Base-by-base conservation (phyloP, 2,888 invertebrate species). In the Sipunculus nudus region DNA sequence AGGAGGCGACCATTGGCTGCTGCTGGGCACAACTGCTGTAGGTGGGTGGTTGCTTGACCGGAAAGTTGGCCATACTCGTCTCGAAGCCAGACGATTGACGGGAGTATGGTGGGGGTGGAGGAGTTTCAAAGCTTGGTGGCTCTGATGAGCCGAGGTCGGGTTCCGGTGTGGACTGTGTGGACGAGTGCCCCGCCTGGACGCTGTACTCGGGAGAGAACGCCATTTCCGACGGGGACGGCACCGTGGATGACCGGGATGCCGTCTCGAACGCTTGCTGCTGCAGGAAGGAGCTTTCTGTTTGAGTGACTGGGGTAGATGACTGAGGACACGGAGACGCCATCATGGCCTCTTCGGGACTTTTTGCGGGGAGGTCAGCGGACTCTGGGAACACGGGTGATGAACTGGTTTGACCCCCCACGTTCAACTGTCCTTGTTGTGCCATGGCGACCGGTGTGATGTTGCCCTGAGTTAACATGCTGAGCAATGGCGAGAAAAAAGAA, bases 11-110 rank as follows among this genome's bases (percentile, higher is more conserved):
- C 25, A 39, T 86, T 35, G 29, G 54, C 10, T 43, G 29, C 29
- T 75, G 76, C 50, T 69, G 74, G 28, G 76, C 65, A 75, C 88
- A 87, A 66, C 87, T 87, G 38, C 87, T 87, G 75, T 89, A 89
- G 39, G 86, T 86, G n/a, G 88, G 89, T 2, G 89, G 88, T 73
- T 88, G 88, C 76, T 90, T 90, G 39, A 89, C 80, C 46, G 88
- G 78, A 65, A 88, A 79, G 73, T 83, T 85, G 29, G 85, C 59
- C 28, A 73, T 31, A 52, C 49, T 50, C 35, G 28, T 70, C 59
- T 47, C 47, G 28, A 26, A 28, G 47, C 10, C 63, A 16, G 65
- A 64, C n/a, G 65, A 64, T 25, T 73, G 59, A 39, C 69, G 61
- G 5, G 75, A 68, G 60, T 78, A 77, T 6, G 76, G 73, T 1